Evolutionary conservation across 2,797 vertebrate genomes (phyloP).

Genomic region (Cynopterus sphinx): DNA sequence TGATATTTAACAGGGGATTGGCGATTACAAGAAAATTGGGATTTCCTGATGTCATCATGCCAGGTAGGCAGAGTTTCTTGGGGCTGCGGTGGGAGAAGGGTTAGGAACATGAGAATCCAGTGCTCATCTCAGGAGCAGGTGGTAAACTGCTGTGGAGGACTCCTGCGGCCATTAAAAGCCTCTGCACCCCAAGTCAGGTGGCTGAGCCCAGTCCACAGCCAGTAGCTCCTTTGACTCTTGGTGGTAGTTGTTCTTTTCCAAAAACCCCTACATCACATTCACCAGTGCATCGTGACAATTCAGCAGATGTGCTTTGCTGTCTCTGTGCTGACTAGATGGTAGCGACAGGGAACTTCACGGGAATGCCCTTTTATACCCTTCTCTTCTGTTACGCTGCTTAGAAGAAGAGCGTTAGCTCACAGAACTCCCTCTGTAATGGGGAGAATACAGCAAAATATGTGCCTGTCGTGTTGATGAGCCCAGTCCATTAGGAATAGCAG

Average conservation of each 20-base stretch:
- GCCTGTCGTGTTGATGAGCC: background rate
- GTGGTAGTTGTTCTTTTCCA: background rate
- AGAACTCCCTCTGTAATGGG: background rate
- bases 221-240: background rate
- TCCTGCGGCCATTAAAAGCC: background rate
- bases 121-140: background rate
- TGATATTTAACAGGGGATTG: conserved; percentile 91
- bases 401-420: background rate
- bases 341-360: background rate
- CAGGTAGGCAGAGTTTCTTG: conserved; percentile 86
- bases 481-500: background rate
- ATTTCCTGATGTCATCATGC: conserved; percentile 97
- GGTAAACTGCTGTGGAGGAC: background rate
- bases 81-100: background rate
- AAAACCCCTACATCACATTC: background rate
- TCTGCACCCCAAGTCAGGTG: background rate
- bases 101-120: background rate
- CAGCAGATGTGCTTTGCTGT: background rate
- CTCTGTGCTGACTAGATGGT: background rate
- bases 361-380: background rate
- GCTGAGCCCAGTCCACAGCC: background rate
- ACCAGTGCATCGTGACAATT: background rate
- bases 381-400: background rate
- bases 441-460: background rate
- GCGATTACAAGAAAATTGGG: conserved; percentile 94